Evolutionary conservation across 2,888 invertebrate genomes (phyloP), one percentile per base, ranked within the genome.

Genomic region (Ceramica pisi): DNA sequence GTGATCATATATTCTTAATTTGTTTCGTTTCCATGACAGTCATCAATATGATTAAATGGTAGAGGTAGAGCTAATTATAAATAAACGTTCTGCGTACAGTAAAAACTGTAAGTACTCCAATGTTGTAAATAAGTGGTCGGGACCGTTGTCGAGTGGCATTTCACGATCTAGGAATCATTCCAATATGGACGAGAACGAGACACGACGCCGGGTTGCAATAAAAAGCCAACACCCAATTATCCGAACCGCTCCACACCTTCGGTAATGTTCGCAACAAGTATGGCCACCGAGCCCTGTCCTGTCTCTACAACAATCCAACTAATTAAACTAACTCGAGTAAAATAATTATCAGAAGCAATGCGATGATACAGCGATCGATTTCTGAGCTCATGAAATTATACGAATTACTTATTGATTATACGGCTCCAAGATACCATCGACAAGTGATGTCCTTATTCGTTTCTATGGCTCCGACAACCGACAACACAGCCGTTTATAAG

Each of bases 91-190:
- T 53, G 62, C 35, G 48, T 48, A 26, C 46, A 72, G 53, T 71
- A 75, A 83, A 80, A 84, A 83, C 63, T 60, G 41, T 60, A 76
- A 67, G 75, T 79, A 71, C 64, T 62, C n/a, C 67, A 75, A 67
- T 73, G 81, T 75, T 74, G 73, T 82, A 81, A 85, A 75, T 83
- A 83, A 80, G 75, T 85, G 75, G 74, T 73, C 69, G 46, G 64
- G 51, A 71, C 65, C 61, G 71, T 63, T 77, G 76, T 72, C 78
- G 65, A 67, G 79, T 87, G 86, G 88, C 91, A 92, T 92, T 92
- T 92, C 93, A 93, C 93, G 92, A 92, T 87, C 92, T 89, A 87
- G 88, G 88, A 89, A 89, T 85, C 88, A 86, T 87, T 87, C 86
- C 86, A 78, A 86, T 87, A 89, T 83, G 84, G 86, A 83, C 79